Evolutionary conservation across 2,888 invertebrate genomes (phyloP).

Genomic region (Drosophila antonietae): DNA sequence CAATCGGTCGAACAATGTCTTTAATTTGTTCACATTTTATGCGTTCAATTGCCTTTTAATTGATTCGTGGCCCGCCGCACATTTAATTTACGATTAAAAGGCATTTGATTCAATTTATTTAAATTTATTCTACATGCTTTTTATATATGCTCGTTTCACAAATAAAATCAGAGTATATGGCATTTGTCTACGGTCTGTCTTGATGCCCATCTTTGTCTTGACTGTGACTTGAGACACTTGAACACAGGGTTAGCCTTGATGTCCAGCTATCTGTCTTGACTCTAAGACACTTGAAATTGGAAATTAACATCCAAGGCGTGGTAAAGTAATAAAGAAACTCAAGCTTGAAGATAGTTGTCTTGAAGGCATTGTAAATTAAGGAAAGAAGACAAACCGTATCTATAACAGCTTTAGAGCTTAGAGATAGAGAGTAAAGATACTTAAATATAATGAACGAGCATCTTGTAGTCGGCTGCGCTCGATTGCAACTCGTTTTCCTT

Average conservation of each 20-base stretch:
- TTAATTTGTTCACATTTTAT: conserved; percentile 54
- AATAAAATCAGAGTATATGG: background rate
- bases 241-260: background rate
- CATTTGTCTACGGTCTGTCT: background rate
- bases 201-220: background rate
- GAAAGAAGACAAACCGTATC: too few relatives aligned
- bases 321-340: too few relatives aligned
- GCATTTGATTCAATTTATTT: conserved; percentile 53
- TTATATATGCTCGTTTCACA: background rate
- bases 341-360: too few relatives aligned
- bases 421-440: background rate
- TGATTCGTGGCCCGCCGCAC: conserved; percentile 55
- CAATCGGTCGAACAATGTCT: conserved; percentile 25
- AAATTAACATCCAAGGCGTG: too few relatives aligned
- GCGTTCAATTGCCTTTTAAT: conserved; percentile 60
- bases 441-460: background rate
- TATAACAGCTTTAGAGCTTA: background rate
- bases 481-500: background rate
- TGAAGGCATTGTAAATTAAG: too few relatives aligned
- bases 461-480: background rate
- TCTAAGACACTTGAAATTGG: background rate
- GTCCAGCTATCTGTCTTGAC: background rate
- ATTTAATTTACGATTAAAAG: conserved; percentile 46
- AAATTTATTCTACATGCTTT: conserved; percentile 21
- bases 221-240: background rate